Evolutionary conservation across 2,797 vertebrate genomes (phyloP).

Genomic region (Limosa lapponica): DNA sequence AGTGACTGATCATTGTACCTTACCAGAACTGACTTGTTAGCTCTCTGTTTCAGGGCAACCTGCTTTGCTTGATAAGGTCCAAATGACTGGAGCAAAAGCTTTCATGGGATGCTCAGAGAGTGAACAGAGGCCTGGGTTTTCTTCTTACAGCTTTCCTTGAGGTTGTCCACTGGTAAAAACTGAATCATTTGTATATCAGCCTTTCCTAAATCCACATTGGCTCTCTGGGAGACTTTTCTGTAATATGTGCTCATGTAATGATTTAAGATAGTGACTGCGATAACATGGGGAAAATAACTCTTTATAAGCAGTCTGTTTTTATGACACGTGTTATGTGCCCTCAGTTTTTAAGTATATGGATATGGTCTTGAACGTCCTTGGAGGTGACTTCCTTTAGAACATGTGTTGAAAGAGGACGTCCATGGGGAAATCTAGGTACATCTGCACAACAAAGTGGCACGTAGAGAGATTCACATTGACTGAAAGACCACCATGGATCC

Average conservation of each 20-base stretch:
- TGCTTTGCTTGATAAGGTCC: neutral
- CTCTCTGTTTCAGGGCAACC: neutral
- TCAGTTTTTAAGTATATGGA: neutral
- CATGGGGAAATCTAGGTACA: neutral
- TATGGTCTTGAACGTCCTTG: neutral
- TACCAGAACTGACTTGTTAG: neutral
- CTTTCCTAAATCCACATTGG: neutral
- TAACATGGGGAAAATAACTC: neutral
- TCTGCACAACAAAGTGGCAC: neutral
- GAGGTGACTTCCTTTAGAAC: neutral
- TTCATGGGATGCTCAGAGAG: neutral
- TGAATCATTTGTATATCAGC: neutral
- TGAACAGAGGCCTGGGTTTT: neutral
- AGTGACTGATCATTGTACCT: neutral
- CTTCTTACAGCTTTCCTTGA: neutral
- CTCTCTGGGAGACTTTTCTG: neutral
- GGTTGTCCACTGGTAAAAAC: neutral
- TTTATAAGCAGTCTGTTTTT: neutral
- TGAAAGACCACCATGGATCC: neutral
- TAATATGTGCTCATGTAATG: neutral
- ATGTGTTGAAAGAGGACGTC: neutral
- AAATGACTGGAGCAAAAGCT: neutral
- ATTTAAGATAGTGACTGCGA: neutral
- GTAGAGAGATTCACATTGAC: accelerated
- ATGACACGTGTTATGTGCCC: neutral